A percentile compares a stretch with the other conserved stretches of the same genome.
Conservation (phyloP, 1,140 invertebrate species). For the Leptinotarsa lineolata region DNA sequence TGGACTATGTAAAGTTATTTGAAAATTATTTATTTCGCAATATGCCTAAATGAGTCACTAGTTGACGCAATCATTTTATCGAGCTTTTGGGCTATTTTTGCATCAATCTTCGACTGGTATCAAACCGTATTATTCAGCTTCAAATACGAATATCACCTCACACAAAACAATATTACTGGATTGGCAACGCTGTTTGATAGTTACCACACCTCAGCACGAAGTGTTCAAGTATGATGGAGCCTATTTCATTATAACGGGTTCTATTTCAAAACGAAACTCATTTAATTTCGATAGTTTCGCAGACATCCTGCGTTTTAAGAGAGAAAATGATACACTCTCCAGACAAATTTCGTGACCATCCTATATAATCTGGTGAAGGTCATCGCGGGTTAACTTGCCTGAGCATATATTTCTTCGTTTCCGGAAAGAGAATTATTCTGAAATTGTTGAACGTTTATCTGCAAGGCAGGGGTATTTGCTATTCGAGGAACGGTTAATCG, state of each 20-base stretch:
- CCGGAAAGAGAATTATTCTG: conserved; percentile 14
- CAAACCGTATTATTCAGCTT: too few relatives aligned
- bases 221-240: conserved; percentile 3
- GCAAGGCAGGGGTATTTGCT: background rate
- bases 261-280: conserved; percentile 11
- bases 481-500: background rate
- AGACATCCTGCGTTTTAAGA: conserved; percentile 8
- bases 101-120: too few relatives aligned
- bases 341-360: conserved; percentile 14
- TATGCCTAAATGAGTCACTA: too few relatives aligned
- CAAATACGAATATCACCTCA: too few relatives aligned
- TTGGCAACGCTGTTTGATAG: too few relatives aligned
- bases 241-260: conserved; percentile 18
- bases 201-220: background rate
- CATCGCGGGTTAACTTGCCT: conserved; percentile 19
- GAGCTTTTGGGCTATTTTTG: too few relatives aligned
- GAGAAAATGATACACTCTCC: conserved; percentile 20
- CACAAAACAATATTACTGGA: too few relatives aligned
- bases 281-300: conserved; percentile 21
- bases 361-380: conserved; percentile 22
- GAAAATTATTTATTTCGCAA: too few relatives aligned
- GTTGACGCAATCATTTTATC: too few relatives aligned
- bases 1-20: too few relatives aligned
- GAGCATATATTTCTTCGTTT: conserved; percentile 22
- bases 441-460: conserved; percentile 12